Percentiles rank a stretch among this genome's conserved stretches.
Conservation (phyloP, 1,140 invertebrate species). For the Vanessa tameamea region DNA sequence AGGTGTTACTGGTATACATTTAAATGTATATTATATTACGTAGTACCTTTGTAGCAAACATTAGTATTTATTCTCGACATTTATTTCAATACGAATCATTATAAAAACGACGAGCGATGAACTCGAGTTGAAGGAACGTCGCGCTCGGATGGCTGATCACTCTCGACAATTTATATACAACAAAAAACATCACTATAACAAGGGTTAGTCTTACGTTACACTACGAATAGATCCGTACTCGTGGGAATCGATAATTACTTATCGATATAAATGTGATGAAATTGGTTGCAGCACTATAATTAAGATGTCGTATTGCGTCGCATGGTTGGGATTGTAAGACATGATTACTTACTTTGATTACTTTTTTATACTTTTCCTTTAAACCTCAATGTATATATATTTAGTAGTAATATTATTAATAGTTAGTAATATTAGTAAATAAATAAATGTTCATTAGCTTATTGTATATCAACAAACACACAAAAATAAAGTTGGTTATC, state of each 20-base stretch:
- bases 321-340: not conserved
- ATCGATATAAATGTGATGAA: slow-evolving; percentile 12
- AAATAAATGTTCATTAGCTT: too few relatives aligned
- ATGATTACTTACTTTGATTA: too few relatives aligned
- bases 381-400: too few relatives aligned
- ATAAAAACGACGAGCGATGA: slow-evolving; percentile 67
- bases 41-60: not conserved
- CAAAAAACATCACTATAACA: slow-evolving; percentile 20
- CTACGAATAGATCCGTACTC: slow-evolving; percentile 18
- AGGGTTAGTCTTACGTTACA: slow-evolving; percentile 13
- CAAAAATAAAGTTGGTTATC: too few relatives aligned
- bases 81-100: slow-evolving; percentile 4
- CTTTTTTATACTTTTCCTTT: too few relatives aligned
- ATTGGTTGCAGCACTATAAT: slow-evolving; percentile 4
- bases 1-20: too few relatives aligned
- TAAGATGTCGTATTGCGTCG: slow-evolving; percentile 1
- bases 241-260: slow-evolving; percentile 29
- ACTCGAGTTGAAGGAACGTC: slow-evolving; percentile 74
- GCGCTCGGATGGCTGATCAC: slow-evolving; percentile 60
- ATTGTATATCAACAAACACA: too few relatives aligned
- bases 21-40: too few relatives aligned
- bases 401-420: too few relatives aligned
- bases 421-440: too few relatives aligned
- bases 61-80: slow-evolving; percentile 17
- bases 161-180: slow-evolving; percentile 28